Evolutionary conservation across 2,113 vertebrate genomes (phyloP).

Genomic region (Paramormyrops kingsleyae): DNA sequence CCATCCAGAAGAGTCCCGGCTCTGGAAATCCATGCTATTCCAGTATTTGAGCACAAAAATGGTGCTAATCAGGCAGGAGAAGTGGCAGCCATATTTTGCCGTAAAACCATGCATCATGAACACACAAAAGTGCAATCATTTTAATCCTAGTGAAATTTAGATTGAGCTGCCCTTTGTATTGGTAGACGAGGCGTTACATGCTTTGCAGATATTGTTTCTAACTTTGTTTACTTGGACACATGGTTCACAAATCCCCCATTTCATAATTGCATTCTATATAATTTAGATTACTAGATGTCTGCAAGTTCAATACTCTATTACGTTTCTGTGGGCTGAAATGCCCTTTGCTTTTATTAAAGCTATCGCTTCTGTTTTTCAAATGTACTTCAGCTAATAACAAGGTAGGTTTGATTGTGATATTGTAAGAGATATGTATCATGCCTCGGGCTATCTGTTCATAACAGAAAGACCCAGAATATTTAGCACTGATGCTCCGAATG

Average conservation of each 20-base stretch:
- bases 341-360: constrained; percentile 23
- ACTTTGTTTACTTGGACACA: constrained; percentile 16
- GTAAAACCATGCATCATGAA: neutral
- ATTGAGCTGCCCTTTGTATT: constrained; percentile 9
- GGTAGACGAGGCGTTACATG: neutral
- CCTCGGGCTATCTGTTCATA: constrained; percentile 1
- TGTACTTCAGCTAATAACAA: constrained; percentile 15
- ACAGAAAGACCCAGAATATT: constrained; percentile 1
- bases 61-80: neutral
- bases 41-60: neutral
- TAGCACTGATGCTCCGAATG: neutral
- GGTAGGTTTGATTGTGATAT: neutral
- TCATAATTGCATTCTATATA: constrained; percentile 15
- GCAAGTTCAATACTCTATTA: constrained; percentile 26
- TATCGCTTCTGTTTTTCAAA: constrained; percentile 10
- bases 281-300: constrained; percentile 21
- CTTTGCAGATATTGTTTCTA: constrained; percentile 1
- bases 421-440: constrained; percentile 8
- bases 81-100: neutral
- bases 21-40: neutral
- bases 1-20: neutral
- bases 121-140: neutral
- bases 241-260: neutral
- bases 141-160: constrained; percentile 3
- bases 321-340: constrained; percentile 4